Evolutionary conservation across 2,888 invertebrate genomes (phyloP).

Genomic region (Dryobotodes eremita): DNA sequence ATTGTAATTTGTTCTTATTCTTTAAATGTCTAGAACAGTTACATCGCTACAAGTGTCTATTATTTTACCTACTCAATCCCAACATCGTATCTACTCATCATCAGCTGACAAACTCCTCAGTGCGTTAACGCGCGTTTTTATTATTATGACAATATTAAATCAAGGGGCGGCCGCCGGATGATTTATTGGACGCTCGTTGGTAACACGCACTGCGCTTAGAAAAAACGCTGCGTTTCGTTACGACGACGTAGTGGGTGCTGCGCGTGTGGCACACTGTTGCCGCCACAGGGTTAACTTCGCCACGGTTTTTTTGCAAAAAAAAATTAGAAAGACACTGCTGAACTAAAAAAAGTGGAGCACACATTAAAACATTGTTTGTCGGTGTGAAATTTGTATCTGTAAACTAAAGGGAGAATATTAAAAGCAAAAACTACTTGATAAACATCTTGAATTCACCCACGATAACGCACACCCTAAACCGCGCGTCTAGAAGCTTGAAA

Average conservation of each 20-base stretch:
- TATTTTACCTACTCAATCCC: constrained; percentile 36
- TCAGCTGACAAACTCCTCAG: constrained; percentile 36
- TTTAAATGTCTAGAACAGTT: too few species aligned
- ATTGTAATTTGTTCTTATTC: too few species aligned
- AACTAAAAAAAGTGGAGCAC: not conserved
- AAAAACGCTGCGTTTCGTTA: constrained; percentile 64
- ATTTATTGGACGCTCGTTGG: constrained; percentile 84
- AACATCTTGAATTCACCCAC: too few species aligned
- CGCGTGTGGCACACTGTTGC: constrained; percentile 54
- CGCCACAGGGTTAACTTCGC: constrained; percentile 34
- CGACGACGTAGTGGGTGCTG: constrained; percentile 57
- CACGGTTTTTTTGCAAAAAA: not conserved
- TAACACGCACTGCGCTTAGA: constrained; percentile 63
- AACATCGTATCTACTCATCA: constrained; percentile 49
- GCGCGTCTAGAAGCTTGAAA: not conserved
- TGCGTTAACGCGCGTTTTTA: constrained; percentile 85
- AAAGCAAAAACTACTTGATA: not conserved
- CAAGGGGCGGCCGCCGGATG: constrained; percentile 82
- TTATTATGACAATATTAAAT: constrained; percentile 88
- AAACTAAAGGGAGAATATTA: not conserved
- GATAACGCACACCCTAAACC: too few species aligned
- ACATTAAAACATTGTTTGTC: not conserved
- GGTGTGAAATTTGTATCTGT: not conserved
- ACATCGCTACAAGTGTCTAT: not conserved
- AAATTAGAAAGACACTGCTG: not conserved